These are phyloP conservation scores for Epicampocera succincta DNA, from an alignment of 2,888 invertebrate species.

Conservation along the genomic window DNA sequence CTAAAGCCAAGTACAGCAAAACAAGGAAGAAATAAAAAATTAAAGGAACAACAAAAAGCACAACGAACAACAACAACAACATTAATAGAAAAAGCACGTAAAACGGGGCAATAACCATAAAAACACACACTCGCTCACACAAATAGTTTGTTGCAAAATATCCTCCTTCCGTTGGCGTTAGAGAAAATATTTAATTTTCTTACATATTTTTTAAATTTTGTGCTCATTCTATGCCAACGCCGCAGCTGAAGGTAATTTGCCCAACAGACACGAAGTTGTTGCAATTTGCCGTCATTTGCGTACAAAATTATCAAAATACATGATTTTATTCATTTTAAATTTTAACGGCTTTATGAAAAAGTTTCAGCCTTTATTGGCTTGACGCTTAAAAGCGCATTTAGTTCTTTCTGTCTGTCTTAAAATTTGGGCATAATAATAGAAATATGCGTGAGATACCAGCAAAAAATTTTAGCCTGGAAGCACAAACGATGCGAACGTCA, in stretches of 20 bases:
- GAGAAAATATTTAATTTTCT: conserved; percentile 46
- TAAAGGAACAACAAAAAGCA: conserved; percentile 25
- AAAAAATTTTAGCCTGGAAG: too few relatives aligned
- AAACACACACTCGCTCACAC: conserved; percentile 7
- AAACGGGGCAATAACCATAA: background rate
- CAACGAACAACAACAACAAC: conserved; percentile 12
- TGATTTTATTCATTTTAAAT: too few relatives aligned
- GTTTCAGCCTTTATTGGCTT: too few relatives aligned
- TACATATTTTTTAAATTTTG: background rate
- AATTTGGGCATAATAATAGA: too few relatives aligned
- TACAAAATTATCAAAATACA: too few relatives aligned
- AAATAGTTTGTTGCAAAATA: conserved; percentile 63
- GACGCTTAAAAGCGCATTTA: too few relatives aligned
- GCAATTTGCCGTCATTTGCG: too few relatives aligned
- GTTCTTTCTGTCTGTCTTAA: too few relatives aligned
- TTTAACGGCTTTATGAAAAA: too few relatives aligned
- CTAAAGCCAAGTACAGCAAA: conserved; percentile 36
- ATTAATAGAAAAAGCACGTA: conserved; percentile 6
- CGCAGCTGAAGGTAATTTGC: conserved; percentile 8
- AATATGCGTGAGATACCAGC: too few relatives aligned
- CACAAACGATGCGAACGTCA: too few relatives aligned
- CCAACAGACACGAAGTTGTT: background rate
- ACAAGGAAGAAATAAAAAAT: conserved; percentile 19
- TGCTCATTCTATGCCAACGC: background rate
- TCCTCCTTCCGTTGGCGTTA: conserved; percentile 61